Evolutionary conservation across 2,113 vertebrate species (phyloP), one percentile per base, ranked within the genome.

Genomic region (Neodontobutis hainanensis): DNA sequence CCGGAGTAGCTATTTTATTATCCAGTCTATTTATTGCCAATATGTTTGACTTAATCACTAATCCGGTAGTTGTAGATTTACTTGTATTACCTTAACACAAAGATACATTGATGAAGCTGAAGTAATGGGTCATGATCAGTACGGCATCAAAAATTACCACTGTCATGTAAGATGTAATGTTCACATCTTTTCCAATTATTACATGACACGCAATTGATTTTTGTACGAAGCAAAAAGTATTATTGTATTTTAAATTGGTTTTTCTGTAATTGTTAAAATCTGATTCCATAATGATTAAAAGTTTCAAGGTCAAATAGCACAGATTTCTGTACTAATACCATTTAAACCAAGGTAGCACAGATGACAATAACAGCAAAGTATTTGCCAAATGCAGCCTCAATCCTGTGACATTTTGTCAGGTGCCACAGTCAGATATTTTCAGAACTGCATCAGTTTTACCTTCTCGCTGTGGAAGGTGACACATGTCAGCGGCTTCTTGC

Each of bases 21-120:
- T n/a, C n/a, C n/a, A n/a, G n/a, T n/a, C n/a, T n/a, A n/a, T n/a
- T n/a, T n/a, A n/a, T n/a, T n/a, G n/a, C n/a, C n/a, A n/a, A n/a
- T n/a, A n/a, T n/a, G n/a, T n/a, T n/a, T n/a, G n/a, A n/a, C n/a
- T n/a, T n/a, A n/a, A n/a, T n/a, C n/a, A n/a, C n/a, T n/a, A n/a
- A 63, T 82, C 59, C 68, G 51, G 19, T 27, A 50, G 67, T 78
- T 84, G 63, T 66, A 66, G 64, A 52, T 67, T 68, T 67, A 8
- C 27, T 75, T 84, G 70, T 56, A 73, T 78, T 78, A 16, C 80
- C 50, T 64, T n/a, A n/a, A n/a, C n/a, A n/a, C 3, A 32, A 68
- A 68, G 65, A 71, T 75, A 62, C 75, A 43, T 62, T 48, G 3
- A n/a, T 16, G 47, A 15, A 8, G 15, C 47, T 15, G 8, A 15